Conservation (phyloP, 2,797 vertebrate genomes). For the Lagodon rhomboides region DNA sequence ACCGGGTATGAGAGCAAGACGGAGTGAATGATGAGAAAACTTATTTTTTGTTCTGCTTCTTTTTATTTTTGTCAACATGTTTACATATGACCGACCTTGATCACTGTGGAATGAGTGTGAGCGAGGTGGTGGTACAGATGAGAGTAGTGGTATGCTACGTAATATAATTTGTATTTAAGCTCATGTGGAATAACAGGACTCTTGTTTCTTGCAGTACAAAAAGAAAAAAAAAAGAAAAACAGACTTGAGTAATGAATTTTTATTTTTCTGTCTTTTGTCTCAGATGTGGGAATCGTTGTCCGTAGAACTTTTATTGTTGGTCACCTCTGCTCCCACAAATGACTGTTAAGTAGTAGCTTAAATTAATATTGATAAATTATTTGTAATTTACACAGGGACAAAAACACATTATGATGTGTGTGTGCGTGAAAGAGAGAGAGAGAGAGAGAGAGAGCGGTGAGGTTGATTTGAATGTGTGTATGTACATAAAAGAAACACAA, state of each 20-base stretch:
- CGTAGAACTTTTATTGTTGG: conserved; percentile 71
- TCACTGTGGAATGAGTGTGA: conserved; percentile 87
- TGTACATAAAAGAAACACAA: conserved; percentile 72
- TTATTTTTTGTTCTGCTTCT: conserved; percentile 66
- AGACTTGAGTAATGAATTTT: conserved; percentile 61
- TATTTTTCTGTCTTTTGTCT: conserved; percentile 73
- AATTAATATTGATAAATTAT: conserved; percentile 87
- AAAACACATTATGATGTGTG: conserved; percentile 50
- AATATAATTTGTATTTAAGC: conserved; percentile 84
- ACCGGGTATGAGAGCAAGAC: conserved; percentile 75
- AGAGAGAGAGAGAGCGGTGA: conserved; percentile 2
- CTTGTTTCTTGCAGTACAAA: conserved; percentile 72
- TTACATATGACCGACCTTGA: conserved; percentile 89
- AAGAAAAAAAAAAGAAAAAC: conserved; percentile 53
- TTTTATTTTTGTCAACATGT: conserved; percentile 86
- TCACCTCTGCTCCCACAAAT: conserved; percentile 81
- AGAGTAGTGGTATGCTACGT: conserved; percentile 73
- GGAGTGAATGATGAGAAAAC: conserved; percentile 67
- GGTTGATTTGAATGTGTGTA: conserved; percentile 70
- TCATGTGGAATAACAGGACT: conserved; percentile 70
- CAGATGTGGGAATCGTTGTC: conserved; percentile 70
- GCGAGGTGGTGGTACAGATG: conserved; percentile 63
- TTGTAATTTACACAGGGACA: conserved; percentile 86
- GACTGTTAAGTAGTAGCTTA: conserved; percentile 87
- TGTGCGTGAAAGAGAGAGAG: conserved; percentile 4